These are phyloP conservation scores for Miniopterus natalensis DNA, from an alignment of 2,113 vertebrate genomes.

Conservation along the genomic window DNA sequence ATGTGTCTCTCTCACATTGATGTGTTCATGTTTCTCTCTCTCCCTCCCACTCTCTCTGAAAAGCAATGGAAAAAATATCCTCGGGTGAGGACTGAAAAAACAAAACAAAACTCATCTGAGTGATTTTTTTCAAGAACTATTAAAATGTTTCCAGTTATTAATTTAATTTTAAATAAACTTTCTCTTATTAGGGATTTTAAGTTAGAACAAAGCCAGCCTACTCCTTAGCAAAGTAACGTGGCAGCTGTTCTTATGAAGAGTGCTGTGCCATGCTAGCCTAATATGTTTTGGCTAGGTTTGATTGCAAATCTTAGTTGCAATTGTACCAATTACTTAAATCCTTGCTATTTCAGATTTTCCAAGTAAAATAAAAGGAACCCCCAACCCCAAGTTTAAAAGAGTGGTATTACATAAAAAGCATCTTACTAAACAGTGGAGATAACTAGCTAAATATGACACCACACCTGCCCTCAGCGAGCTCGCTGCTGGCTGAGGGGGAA, in stretches of 20 bases:
- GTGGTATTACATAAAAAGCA: not conserved
- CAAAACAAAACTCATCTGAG: not conserved
- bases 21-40: too few species aligned
- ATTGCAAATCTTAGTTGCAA: not conserved
- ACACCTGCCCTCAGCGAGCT: not conserved
- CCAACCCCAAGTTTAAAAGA: not conserved
- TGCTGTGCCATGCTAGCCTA: not conserved
- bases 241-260: not conserved
- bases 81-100: too few species aligned
- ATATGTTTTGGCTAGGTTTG: not conserved
- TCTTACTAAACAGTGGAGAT: not conserved
- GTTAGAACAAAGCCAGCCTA: not conserved
- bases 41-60: too few species aligned
- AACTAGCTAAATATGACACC: not conserved
- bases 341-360: not conserved
- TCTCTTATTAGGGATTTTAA: not conserved
- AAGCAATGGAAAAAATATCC: too few species aligned
- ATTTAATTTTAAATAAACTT: conserved; percentile 34
- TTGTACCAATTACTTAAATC: not conserved
- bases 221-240: not conserved
- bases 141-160: not conserved
- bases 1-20: too few species aligned
- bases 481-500: not conserved
- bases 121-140: not conserved
- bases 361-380: not conserved